A percentile compares a stretch with the other conserved stretches of the same genome.
phyloP scores from a whole-genome alignment of 1,140 invertebrate genomes.

The Stegodyphus mimosarum region DNA sequence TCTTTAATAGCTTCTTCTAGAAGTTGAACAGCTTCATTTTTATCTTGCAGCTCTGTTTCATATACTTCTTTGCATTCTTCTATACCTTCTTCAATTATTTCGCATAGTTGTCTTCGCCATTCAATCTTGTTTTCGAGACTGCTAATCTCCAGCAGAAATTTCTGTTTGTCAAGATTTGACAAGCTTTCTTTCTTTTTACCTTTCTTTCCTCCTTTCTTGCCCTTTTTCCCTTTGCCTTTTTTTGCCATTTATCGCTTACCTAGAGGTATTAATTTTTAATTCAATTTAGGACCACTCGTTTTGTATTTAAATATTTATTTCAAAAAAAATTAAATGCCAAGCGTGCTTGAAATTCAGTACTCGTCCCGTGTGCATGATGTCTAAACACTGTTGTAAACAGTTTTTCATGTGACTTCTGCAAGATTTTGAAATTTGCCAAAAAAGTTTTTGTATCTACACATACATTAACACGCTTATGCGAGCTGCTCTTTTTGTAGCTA shows the following conservation, averaged over 20 bases:
- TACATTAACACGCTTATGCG: too few relatives aligned
- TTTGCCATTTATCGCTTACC: neutral
- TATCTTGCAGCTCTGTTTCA: neutral
- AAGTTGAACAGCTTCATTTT: neutral
- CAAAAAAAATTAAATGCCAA: too few relatives aligned
- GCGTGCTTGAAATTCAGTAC: too few relatives aligned
- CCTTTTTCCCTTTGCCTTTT: conserved; percentile 3
- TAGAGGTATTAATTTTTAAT: too few relatives aligned
- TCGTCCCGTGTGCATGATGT: too few relatives aligned
- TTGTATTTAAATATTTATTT: too few relatives aligned
- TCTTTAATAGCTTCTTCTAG: neutral
- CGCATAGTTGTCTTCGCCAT: neutral
- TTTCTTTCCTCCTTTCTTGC: conserved; percentile 9
- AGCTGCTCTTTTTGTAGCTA: too few relatives aligned
- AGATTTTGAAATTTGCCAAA: too few relatives aligned
- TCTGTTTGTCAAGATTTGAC: neutral
- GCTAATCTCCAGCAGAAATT: neutral
- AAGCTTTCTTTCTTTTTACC: neutral
- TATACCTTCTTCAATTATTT: neutral
- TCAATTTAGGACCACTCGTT: too few relatives aligned
- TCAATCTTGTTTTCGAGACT: conserved; percentile 4
- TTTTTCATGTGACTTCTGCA: too few relatives aligned
- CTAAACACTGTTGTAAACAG: too few relatives aligned
- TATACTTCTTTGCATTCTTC: neutral
- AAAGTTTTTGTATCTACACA: too few relatives aligned